Percentiles rank a stretch among this genome's conserved stretches.
Evolutionary conservation across 2,797 vertebrate genomes (phyloP).

Genomic region (Coendou prehensilis): DNA sequence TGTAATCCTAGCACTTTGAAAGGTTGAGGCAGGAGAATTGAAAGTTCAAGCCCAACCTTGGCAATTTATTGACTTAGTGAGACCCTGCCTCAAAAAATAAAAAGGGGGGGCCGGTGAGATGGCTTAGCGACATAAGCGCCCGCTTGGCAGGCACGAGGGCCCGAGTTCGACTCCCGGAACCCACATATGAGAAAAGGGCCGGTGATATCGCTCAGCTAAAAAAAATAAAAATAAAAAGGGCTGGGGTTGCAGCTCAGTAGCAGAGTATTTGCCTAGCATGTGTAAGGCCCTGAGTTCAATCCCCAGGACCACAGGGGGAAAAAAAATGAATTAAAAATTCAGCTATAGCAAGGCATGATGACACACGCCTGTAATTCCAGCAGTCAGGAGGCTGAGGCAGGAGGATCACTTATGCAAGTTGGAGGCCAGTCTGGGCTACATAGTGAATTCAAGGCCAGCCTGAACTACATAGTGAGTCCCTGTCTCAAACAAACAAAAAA

Average conservation of each 20-base stretch:
- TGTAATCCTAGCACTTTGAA: neutral
- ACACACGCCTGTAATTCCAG: neutral
- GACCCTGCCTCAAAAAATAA: neutral
- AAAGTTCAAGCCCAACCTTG: neutral
- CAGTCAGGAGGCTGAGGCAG: neutral
- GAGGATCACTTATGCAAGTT: neutral
- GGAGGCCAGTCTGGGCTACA: neutral
- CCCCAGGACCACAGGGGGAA: neutral
- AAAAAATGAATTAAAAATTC: neutral
- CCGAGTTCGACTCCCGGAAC: too few species aligned
- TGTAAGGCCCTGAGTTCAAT: neutral
- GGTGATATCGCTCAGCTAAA: too few species aligned
- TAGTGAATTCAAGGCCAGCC: neutral
- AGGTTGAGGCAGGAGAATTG: neutral
- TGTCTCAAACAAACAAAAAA: neutral
- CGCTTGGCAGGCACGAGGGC: too few species aligned
- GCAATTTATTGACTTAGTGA: neutral
- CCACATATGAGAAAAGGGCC: too few species aligned
- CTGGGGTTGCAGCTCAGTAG: neutral
- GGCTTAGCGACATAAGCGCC: too few species aligned
- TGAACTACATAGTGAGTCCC: neutral
- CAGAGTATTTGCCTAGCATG: neutral
- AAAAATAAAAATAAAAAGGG: neutral
- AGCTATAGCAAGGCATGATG: neutral
- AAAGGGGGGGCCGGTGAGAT: too few species aligned